phyloP scores from a whole-genome alignment of 2,113 vertebrate species.

The Mus pahari region DNA sequence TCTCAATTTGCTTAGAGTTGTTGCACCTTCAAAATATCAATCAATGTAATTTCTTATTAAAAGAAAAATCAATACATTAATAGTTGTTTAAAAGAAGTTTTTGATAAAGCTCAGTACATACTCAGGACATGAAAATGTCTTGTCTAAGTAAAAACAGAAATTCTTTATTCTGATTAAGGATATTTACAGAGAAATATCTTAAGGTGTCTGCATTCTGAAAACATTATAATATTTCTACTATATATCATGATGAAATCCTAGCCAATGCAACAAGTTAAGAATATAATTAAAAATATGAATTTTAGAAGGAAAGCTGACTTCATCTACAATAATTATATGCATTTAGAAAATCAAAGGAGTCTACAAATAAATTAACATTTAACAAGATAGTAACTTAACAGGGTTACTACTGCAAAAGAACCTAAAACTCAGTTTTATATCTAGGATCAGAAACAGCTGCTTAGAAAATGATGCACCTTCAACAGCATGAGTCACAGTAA shows the following conservation, averaged over 20 bases:
- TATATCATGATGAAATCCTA: background rate
- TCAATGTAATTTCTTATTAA: background rate
- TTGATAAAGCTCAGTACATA: background rate
- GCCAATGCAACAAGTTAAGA: background rate
- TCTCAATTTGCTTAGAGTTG: background rate
- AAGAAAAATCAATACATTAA: background rate
- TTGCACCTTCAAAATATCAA: background rate
- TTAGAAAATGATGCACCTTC: background rate
- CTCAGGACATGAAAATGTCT: background rate
- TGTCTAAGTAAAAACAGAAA: background rate
- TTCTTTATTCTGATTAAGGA: background rate
- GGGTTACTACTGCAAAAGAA: background rate
- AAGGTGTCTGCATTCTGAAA: background rate
- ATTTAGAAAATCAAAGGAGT: background rate
- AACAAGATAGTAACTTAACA: background rate
- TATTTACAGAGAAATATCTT: background rate
- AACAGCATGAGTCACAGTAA: background rate
- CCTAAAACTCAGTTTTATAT: background rate
- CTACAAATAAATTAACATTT: slow-evolving; percentile 14
- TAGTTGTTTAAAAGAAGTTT: background rate
- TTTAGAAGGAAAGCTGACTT: background rate
- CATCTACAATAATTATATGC: background rate
- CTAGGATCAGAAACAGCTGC: background rate
- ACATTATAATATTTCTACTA: background rate
- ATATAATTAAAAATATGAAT: slow-evolving; percentile 9